These are phyloP conservation scores for Littorina saxatilis DNA, from an alignment of 1,140 invertebrate genomes.

Conservation along the genomic window DNA sequence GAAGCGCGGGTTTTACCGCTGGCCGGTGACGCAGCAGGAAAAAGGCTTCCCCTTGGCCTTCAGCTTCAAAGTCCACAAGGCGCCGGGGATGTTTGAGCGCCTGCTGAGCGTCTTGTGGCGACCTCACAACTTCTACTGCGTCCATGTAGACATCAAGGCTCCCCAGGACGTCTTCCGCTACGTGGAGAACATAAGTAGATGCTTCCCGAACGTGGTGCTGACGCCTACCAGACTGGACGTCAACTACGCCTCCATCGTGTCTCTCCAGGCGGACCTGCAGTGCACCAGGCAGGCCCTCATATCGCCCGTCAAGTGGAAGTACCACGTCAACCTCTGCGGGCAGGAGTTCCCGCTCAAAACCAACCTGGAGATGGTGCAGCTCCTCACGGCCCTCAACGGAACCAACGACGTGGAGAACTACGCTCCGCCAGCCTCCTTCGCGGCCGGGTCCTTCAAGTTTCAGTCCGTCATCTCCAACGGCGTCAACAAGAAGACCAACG, in stretches of 20 bases:
- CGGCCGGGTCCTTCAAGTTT: too few species aligned
- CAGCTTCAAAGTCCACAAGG: too few species aligned
- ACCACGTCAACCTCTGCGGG: conserved; percentile 69
- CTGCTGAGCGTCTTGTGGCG: too few species aligned
- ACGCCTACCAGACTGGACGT: conserved; percentile 47
- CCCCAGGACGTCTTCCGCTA: conserved; percentile 40
- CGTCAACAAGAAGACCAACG: neutral
- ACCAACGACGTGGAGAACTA: neutral
- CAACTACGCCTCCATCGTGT: conserved; percentile 51
- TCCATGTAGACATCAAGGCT: conserved; percentile 69
- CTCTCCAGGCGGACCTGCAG: conserved; percentile 56
- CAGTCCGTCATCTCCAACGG: too few species aligned
- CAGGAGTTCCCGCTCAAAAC: conserved; percentile 69
- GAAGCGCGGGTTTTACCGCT: too few species aligned
- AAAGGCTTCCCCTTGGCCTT: too few species aligned
- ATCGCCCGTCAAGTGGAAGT: conserved; percentile 58
- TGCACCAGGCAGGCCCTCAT: conserved; percentile 38
- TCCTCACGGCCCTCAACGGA: neutral
- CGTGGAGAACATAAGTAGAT: conserved; percentile 54
- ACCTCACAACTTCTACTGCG: conserved; percentile 75
- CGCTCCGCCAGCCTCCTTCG: neutral
- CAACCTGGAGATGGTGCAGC: conserved; percentile 63
- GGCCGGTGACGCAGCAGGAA: too few species aligned
- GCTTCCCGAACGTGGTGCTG: conserved; percentile 63
- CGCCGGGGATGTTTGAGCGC: too few species aligned